Conservation (phyloP, 2,113 vertebrate genomes). For the Megaceryle torquata region DNA sequence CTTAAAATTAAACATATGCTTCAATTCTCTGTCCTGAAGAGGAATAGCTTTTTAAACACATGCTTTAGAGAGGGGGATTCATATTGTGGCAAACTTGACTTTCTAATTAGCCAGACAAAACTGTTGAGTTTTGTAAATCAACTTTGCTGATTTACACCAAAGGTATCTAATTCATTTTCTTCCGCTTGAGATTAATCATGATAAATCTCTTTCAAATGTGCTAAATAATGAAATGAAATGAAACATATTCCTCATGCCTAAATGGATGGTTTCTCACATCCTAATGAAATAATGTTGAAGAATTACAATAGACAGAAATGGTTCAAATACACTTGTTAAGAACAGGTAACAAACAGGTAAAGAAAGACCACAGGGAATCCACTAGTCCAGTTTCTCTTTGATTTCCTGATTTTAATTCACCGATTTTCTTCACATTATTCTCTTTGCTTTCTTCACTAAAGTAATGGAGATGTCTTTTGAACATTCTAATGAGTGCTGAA, state of each 20-base stretch:
- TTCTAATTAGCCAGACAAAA: slow-evolving; percentile 1
- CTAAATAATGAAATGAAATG: background rate
- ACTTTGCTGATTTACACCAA: background rate
- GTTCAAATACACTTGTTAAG: background rate
- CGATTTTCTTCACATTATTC: background rate
- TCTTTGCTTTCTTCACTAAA: background rate
- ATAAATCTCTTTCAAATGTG: slow-evolving; percentile 34
- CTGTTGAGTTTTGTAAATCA: background rate
- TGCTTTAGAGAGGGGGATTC: background rate
- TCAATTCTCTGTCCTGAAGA: background rate
- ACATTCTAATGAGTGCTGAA: background rate
- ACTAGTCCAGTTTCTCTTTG: background rate
- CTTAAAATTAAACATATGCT: background rate
- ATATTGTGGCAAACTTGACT: background rate
- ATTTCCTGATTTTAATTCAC: background rate
- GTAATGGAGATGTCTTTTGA: background rate
- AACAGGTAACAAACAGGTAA: slow-evolving; percentile 19
- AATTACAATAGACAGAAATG: background rate
- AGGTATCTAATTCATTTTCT: slow-evolving; percentile 29
- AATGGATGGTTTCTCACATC: slow-evolving; percentile 15
- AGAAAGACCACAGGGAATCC: background rate
- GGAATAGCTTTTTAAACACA: background rate
- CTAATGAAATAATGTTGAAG: slow-evolving; percentile 3
- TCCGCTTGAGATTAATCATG: slow-evolving; percentile 8
- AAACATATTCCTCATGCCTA: slow-evolving; percentile 17